Conservation (phyloP, 2,113 vertebrate genomes). For the Chionodraco myersi region DNA sequence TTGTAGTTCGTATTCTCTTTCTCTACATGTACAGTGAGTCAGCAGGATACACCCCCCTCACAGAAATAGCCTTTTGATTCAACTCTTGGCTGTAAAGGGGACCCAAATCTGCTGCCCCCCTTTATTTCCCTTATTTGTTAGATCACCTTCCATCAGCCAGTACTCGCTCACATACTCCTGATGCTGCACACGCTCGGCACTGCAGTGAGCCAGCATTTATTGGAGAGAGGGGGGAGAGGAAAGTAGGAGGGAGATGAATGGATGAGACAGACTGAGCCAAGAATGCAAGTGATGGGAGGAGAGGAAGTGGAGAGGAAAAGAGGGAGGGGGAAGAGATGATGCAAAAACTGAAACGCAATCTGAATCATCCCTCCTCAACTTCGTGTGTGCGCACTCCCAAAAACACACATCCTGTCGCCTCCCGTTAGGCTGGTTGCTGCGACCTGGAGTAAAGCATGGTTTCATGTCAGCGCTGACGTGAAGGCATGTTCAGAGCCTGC, state of each 20-base stretch:
- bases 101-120: slow-evolving; percentile 26
- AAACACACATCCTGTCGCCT: slow-evolving; percentile 33
- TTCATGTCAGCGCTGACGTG: slow-evolving; percentile 18
- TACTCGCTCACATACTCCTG: slow-evolving; percentile 76
- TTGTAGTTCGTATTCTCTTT: not conserved
- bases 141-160: slow-evolving; percentile 46
- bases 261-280: slow-evolving; percentile 26
- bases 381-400: slow-evolving; percentile 34
- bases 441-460: slow-evolving; percentile 69
- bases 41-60: slow-evolving; percentile 47
- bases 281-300: slow-evolving; percentile 46
- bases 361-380: slow-evolving; percentile 41
- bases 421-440: slow-evolving; percentile 48
- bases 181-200: slow-evolving; percentile 89
- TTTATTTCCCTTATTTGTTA: slow-evolving; percentile 32
- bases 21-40: slow-evolving; percentile 63
- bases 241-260: slow-evolving; percentile 42
- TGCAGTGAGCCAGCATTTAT: slow-evolving; percentile 89
- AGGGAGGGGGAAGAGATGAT: slow-evolving; percentile 29
- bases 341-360: slow-evolving; percentile 56
- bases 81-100: slow-evolving; percentile 30
- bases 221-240: slow-evolving; percentile 72
- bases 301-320: slow-evolving; percentile 16
- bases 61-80: slow-evolving; percentile 30
- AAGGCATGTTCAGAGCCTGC: slow-evolving; percentile 9